Evolutionary conservation across 2,797 vertebrate species (phyloP), one percentile per base, ranked within the genome.

Genomic region (Notoglanidium macrostoma): DNA sequence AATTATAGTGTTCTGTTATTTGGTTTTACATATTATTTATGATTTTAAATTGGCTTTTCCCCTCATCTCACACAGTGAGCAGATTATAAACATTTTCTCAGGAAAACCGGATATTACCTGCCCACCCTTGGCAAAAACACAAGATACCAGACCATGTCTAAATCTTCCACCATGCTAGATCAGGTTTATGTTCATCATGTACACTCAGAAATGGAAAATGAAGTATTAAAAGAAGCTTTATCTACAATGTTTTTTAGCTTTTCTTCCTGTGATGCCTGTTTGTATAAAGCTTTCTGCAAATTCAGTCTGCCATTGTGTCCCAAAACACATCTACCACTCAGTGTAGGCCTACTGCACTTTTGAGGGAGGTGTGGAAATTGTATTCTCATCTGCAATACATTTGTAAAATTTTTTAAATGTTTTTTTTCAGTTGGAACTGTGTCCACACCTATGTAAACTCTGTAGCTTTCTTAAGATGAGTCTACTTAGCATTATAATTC

Each of bases 101-200:
- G 95, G 90, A 89, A 87, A 2, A 1, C 49, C 84, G 11, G 0
- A 3, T 0, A 19, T 83, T 17, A 1, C 19, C 9, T 91, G 90
- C 49, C 2, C 0, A 1, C 5, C 0, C 49, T 7, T 76, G 46
- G 14, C 32, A 15, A 1, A 29, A 0, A n/a, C 67, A 79, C 17
- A 9, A 6, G 29, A 89, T 2, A 78, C 0, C 26, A 65, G 7
- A 9, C 1, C 0, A n/a, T 91, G 91, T 79, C 32, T 40, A 46
- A 90, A 91, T 70, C 14, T 88, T 51, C 91, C 90, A 32, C 32
- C 32, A 0, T 91, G 90, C 77, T 73, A 90, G n/a, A 44, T 15
- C n/a, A 17, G 78, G 68, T 57, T 86, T 79, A 19, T 44, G 59
- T 5, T 63, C 23, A 61, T 51, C 15, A 76, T 17, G 4, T 67